Evolutionary conservation across 92 coral and sea anemone genomes (phyloP), one percentile per base, ranked within the genome.

Genomic region (Muricea muricata): DNA sequence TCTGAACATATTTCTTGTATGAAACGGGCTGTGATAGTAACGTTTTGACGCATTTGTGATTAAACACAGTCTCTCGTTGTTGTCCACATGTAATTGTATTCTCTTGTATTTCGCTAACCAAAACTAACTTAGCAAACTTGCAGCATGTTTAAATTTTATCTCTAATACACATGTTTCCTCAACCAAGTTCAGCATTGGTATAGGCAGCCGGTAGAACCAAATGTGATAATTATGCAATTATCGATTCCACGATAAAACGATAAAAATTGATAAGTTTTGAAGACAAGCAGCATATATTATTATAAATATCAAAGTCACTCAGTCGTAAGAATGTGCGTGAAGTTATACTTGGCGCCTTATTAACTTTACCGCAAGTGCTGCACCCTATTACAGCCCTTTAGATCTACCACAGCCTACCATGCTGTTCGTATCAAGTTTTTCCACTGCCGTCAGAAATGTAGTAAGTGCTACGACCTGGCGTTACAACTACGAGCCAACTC

Each of bases 151-250:
- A 28, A 25, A 78, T 32, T 29, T 35, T 30, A 24, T n/a, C n/a
- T n/a, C n/a, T n/a, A n/a, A n/a, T n/a, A n/a, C n/a, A n/a, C n/a
- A 32, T 47, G 70, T 32, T 57, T 56, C 69, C 20, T 23, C 40
- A 54, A 40, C 56, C 39, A 45, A 30, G 69, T 48, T 35, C 83
- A 58, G 48, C 9, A 26, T 26, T 29, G 65, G 61, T 32, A 45
- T 31, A 61, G 48, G 45, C 32, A 54, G 24, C 32, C 25, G 30
- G 72, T 35, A 57, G n/a, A 57, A 57, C 52, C 58, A 78, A 75
- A 78, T 40, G 83, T 78, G 83, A 78, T 78, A 78, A 78, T 78
- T 78, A 56, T 78, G 58, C 83, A 78, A 78, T 78, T 78, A 78
- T 35, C 83, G 83, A 78, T 58, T 78, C 58, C 29, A 57, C 57